Evolutionary conservation across 2,113 vertebrate species (phyloP), one percentile per base, ranked within the genome.

Genomic region (Haemorhous mexicanus): DNA sequence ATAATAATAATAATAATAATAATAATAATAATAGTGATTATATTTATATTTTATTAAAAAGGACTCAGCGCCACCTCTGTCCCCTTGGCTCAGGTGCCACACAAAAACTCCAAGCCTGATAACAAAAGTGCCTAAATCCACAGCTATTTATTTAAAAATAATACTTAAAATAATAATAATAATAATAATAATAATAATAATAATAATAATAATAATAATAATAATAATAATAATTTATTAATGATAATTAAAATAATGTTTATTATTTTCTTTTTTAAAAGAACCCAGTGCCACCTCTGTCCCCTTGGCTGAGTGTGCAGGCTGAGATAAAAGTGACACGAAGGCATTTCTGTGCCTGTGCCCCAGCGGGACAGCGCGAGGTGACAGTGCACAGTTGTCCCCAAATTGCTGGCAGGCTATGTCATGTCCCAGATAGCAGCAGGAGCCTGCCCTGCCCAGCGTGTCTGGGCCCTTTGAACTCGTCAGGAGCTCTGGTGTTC

Each of bases 381-480:
- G 90, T 89, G 95, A 94, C 80, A 90, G 56, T 52, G 47, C 10
- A 10, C 91, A 68, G 93, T 53, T 3, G 91, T 30, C 90, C 50
- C 94, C 86, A 72, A 87, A 96, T 93, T 73, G 94, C 17, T 96
- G 84, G 94, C 32, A 35, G 73, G 33, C 93, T 84, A 94, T 95
- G 96, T 90, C 96, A 93, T 30, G 91, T 84, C 62, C 64, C 50
- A 96, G 95, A 96, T 95, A 95, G 93, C 92, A 44, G 50, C 28
- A 28, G 90, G 84, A 59, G 95, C 84, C 88, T 35, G 79, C 74
- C 35, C 53, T 20, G n/a, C 44, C 58, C 94, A 77, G 72, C 72
- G 87, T 63, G 80, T 50, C 47, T 20, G 37, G 41, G 67, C 32
- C 55, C 87, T 96, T 97, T 91, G 92, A 94, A 96, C 91, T 58